phyloP scores from a whole-genome alignment of 2,888 invertebrate genomes.

The Buathra laborator region DNA sequence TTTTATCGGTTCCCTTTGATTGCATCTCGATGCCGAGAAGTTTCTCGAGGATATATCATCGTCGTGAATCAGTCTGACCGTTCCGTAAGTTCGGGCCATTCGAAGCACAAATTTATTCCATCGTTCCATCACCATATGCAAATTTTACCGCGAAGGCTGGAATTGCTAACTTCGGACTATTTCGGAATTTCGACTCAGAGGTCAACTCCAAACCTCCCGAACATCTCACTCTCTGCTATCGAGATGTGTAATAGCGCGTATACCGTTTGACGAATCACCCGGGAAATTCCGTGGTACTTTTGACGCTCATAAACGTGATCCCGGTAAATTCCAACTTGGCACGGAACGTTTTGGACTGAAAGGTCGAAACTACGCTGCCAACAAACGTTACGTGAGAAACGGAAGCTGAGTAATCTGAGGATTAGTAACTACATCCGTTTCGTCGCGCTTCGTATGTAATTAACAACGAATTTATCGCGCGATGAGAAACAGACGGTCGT shows the following conservation, averaged over 20 bases:
- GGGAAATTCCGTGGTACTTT: background rate
- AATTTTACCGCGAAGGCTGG: constrained; percentile 19
- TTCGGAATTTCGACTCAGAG: constrained; percentile 25
- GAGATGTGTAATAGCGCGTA: constrained; percentile 8
- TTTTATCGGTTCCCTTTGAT: too few relatives aligned
- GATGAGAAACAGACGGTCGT: too few relatives aligned
- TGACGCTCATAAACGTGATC: background rate
- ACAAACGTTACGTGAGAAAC: constrained; percentile 5
- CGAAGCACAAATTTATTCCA: constrained; percentile 49
- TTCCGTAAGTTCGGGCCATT: background rate
- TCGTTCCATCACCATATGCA: constrained; percentile 48
- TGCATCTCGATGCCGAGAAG: background rate
- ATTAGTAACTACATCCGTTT: constrained; percentile 34
- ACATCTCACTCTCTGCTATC: constrained; percentile 21
- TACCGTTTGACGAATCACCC: constrained; percentile 32
- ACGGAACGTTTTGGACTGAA: background rate
- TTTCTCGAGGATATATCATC: constrained; percentile 1
- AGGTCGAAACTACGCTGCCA: constrained; percentile 15
- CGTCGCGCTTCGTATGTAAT: background rate
- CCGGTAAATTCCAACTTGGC: constrained; percentile 31
- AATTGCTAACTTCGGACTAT: constrained; percentile 56
- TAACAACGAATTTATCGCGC: background rate
- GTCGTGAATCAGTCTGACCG: constrained; percentile 12
- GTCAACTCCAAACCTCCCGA: background rate
- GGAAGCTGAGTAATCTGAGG: constrained; percentile 38